A percentile compares a stretch with the other conserved stretches of the same genome.
phyloP scores from a whole-genome alignment of 2,113 vertebrate genomes.

The Ophthalmotilapia sp. region DNA sequence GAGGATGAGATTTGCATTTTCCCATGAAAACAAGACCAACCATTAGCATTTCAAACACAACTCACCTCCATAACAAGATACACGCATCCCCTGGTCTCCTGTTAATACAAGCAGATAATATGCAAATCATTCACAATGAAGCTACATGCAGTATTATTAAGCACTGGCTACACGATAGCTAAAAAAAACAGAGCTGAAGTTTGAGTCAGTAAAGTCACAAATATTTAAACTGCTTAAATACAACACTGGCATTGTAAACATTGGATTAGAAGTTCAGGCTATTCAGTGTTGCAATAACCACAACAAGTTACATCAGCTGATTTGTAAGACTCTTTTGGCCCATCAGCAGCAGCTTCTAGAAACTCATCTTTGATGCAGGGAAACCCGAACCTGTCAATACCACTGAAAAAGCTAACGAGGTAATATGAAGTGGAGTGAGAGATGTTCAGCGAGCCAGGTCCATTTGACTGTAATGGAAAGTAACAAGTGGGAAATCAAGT shows the following conservation, averaged over 20 bases:
- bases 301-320: neutral
- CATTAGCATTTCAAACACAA: neutral
- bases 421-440: neutral
- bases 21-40: neutral
- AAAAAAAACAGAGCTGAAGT: neutral
- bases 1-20: neutral
- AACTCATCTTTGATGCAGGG: neutral
- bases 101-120: constrained; percentile 33
- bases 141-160: neutral
- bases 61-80: constrained; percentile 99
- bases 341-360: neutral
- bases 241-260: neutral
- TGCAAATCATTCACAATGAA: neutral
- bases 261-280: neutral
- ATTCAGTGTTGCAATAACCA: neutral
- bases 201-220: neutral
- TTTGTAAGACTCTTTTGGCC: neutral
- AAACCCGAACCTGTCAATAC: neutral
- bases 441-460: neutral
- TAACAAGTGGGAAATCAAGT: neutral
- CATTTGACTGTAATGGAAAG: neutral
- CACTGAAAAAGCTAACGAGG: neutral
- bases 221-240: neutral
- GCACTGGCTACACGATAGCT: neutral
- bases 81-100: constrained; percentile 93